Percentiles rank a stretch among this genome's conserved stretches.
Evolutionary conservation across 2,888 invertebrate genomes (phyloP).

Genomic region (Cetonia aurata): DNA sequence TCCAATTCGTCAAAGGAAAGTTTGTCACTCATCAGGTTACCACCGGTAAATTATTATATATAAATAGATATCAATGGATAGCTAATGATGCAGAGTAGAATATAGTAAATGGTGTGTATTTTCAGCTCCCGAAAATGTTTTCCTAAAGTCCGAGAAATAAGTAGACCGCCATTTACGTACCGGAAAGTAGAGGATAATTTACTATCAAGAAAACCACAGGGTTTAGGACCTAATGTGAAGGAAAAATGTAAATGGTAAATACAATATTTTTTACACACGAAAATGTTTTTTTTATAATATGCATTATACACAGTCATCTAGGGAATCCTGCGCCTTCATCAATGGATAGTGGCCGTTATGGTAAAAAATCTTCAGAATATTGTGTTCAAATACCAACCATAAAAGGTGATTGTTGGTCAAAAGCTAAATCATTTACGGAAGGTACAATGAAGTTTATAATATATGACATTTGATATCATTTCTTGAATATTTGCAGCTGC

Average conservation of each 20-base stretch:
- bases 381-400: neutral
- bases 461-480: neutral
- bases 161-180: conserved; percentile 50
- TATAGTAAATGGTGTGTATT: neutral
- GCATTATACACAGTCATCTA: neutral
- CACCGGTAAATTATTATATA: conserved; percentile 64
- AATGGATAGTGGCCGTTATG: conserved; percentile 12
- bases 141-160: conserved; percentile 22
- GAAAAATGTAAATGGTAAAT: conserved; percentile 44
- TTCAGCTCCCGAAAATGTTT: conserved; percentile 43
- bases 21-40: conserved; percentile 69
- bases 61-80: neutral
- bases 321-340: conserved; percentile 6
- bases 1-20: conserved; percentile 66
- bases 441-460: conserved; percentile 6
- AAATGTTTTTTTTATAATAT: neutral
- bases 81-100: neutral
- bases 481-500: conserved; percentile 22
- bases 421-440: conserved; percentile 17
- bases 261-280: neutral
- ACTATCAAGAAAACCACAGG: conserved; percentile 51
- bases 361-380: conserved; percentile 7
- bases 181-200: conserved; percentile 51
- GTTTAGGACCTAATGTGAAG: conserved; percentile 38
- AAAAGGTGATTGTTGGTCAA: conserved; percentile 27